Conservation (phyloP, 2,888 invertebrate species). For the Sesia apiformis region DNA sequence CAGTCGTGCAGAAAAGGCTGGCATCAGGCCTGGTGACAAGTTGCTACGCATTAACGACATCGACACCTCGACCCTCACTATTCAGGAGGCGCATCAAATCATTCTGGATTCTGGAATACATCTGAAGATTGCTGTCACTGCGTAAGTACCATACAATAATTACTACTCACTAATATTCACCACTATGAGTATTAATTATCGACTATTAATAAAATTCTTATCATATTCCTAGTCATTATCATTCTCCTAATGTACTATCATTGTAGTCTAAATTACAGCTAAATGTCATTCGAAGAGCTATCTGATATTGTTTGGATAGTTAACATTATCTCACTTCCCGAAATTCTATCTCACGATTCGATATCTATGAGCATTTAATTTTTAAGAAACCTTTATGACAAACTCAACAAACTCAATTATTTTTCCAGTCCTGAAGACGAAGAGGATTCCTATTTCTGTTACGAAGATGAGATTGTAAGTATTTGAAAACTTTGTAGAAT, state of each 20-base stretch:
- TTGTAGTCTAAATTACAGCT: too few species aligned
- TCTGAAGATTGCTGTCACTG: constrained; percentile 43
- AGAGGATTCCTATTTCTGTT: constrained; percentile 42
- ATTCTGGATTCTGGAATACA: constrained; percentile 48
- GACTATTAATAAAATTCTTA: too few species aligned
- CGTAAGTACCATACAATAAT: constrained; percentile 27
- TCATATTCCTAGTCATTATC: too few species aligned
- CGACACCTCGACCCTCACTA: constrained; percentile 50
- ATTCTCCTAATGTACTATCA: too few species aligned
- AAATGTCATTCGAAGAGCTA: too few species aligned
- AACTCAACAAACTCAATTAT: not conserved
- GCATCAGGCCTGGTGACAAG: constrained; percentile 46
- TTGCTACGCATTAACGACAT: constrained; percentile 48
- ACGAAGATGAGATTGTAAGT: constrained; percentile 49
- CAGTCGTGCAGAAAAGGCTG: constrained; percentile 51
- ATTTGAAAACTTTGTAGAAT: not conserved
- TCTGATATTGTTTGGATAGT: too few species aligned
- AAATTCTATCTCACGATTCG: too few species aligned
- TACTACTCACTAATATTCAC: not conserved
- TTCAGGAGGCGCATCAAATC: constrained; percentile 52
- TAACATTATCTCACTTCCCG: too few species aligned
- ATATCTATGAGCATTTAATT: too few species aligned
- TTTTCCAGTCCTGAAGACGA: constrained; percentile 49
- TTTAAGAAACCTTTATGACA: not conserved
- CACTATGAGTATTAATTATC: too few species aligned